Base-by-base conservation (phyloP, 2,888 invertebrate species). In the Drosophila testacea region DNA sequence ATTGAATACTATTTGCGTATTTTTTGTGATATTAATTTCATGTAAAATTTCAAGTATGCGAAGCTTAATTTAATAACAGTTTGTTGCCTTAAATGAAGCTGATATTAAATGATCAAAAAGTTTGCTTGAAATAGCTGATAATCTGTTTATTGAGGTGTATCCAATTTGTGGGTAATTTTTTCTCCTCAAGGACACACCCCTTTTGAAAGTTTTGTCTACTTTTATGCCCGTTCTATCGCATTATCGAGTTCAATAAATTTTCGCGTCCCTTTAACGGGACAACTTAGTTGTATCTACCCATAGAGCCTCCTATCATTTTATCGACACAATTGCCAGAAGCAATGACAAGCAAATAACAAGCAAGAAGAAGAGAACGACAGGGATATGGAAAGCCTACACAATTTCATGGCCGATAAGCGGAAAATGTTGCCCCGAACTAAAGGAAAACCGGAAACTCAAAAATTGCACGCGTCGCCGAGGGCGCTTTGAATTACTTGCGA, bases 401-500 rank as follows among this genome's bases (percentile, higher is more conserved):
- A 66, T 76, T 72, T 72, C 64, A 50, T 65, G 62, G 57, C 66
- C 61, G 79, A 81, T 76, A 80, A 70, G 81, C 64, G 65, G 52
- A 36, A 73, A 79, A 73, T 57, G 51, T 57, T 62, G 46, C 61
- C n/a, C 66, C 56, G 27, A 70, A 67, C 60, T 36, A 42, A 51
- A 16, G 52, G 54, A 63, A 73, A 63, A 60, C 22, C 76, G 76
- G 52, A 75, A 78, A 74, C 59, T 72, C 71, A 77, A 69, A 83
- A 78, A 72, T 71, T 75, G 63, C 56, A 67, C 81, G 69, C 68
- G 77, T 69, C 81, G 83, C 83, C 64, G 61, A 57, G 4, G 83
- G 83, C 73, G 32, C 83, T 86, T 83, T 74, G 87, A 81, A 70
- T 71, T 83, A 73, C 86, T 88, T 83, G 71, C 50, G 57, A 69